phyloP scores from a whole-genome alignment of 2,888 invertebrate genomes.

The Habrosyne pyritoides region DNA sequence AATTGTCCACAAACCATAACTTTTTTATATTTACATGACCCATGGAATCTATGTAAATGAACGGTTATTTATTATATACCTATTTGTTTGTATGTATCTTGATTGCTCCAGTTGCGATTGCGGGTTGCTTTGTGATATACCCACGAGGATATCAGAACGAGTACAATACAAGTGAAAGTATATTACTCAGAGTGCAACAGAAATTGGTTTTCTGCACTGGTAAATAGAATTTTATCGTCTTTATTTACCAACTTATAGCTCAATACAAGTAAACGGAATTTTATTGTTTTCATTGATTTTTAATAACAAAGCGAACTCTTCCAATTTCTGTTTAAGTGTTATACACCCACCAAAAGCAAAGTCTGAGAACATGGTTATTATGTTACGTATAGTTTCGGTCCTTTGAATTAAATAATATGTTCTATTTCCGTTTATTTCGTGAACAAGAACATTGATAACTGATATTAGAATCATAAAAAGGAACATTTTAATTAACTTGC shows the following conservation, averaged over 20 bases:
- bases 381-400: too few species aligned
- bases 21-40: conserved; percentile 29
- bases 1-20: conserved; percentile 10
- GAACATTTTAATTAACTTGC: too few species aligned
- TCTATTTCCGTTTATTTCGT: too few species aligned
- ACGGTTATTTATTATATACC: conserved; percentile 39
- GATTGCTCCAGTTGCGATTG: conserved; percentile 44
- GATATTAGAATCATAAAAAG: too few species aligned
- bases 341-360: not conserved
- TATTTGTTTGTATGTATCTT: conserved; percentile 37
- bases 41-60: conserved; percentile 34
- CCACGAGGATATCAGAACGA: conserved; percentile 4
- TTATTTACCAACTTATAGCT: not conserved
- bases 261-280: conserved; percentile 6
- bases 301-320: not conserved
- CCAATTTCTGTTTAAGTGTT: not conserved
- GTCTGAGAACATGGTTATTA: not conserved
- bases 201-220: conserved; percentile 10
- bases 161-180: conserved; percentile 7
- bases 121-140: conserved; percentile 40
- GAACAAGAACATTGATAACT: too few species aligned
- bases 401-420: too few species aligned
- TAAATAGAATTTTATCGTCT: conserved; percentile 8
- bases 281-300: conserved; percentile 5
- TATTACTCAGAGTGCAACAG: conserved; percentile 5